Evolutionary conservation across 2,113 vertebrate species (phyloP), one percentile per base, ranked within the genome.

Genomic region (Scomber scombrus): DNA sequence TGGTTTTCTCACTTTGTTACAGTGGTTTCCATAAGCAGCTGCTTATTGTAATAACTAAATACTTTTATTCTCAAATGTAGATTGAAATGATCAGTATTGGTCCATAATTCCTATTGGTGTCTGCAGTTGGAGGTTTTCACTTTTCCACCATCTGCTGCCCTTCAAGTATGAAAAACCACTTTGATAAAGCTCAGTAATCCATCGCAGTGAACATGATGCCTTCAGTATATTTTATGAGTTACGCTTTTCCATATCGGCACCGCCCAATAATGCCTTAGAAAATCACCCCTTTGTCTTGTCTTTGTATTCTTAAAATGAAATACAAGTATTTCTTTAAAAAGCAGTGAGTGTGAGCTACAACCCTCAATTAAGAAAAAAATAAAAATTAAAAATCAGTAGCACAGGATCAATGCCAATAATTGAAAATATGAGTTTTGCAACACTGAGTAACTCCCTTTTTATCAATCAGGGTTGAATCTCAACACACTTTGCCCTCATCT

Each of bases 151-250:
- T 31, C 40, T 29, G 60, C 51, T 51, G 52, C 43, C 14, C 1
- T 56, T 83, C 31, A 10, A 57, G 40, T 57, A 43, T 50, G 43
- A 73, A 61, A 64, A 77, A 55, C 81, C 66, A 46, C 45, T 46
- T 29, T 26, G n/a, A 63, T 29, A 66, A 58, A 83, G 73, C 61
- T 13, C 46, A 19, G 12, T 62, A 74, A 54, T 73, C 49, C 71
- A 76, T 56, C 47, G 26, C 45, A 40, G 10, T 40, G 15, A 71
- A 47, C 57, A 50, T 10, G 23, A 63, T 61, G 62, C 56, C 21
- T 62, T 47, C 10, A 64, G 68, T 40, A 6, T 0, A 68, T 54
- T 47, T 26, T 43, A 34, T 1, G 16, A 19, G 14, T 0, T 65
- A 4, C 29, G 0, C 70, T 43, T 47, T 0, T 45, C 2, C 21